phyloP scores from a whole-genome alignment of 92 coral and sea anemone species.

The Epizoanthus scotinus region DNA sequence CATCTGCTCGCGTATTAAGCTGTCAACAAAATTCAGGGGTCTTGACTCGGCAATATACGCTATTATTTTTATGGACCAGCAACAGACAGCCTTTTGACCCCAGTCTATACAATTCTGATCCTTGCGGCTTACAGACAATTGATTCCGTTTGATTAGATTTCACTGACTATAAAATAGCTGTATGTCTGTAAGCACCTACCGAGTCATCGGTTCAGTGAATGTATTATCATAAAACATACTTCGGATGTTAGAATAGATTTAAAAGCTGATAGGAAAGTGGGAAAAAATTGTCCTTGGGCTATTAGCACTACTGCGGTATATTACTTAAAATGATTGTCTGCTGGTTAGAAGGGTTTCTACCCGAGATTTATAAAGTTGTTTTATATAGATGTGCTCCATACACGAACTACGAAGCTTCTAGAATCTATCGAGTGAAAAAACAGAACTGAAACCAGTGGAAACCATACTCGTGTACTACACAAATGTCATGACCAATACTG shows the following conservation, averaged over 20 bases:
- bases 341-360: too few relatives aligned
- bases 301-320: neutral
- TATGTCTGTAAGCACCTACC: conserved; percentile 21
- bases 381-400: too few relatives aligned
- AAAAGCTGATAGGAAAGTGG: neutral
- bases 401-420: too few relatives aligned
- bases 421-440: neutral
- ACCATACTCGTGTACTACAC: neutral
- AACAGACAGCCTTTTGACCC: conserved; percentile 21
- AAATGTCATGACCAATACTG: neutral
- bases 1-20: conserved; percentile 20
- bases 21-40: conserved; percentile 10
- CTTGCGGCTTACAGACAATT: conserved; percentile 5
- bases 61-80: neutral
- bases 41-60: neutral
- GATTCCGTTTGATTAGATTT: conserved; percentile 7
- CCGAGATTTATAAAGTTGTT: too few relatives aligned
- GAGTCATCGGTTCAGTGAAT: conserved; percentile 6
- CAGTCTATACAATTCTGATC: conserved; percentile 5
- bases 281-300: neutral
- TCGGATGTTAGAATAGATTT: neutral
- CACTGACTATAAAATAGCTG: conserved; percentile 5
- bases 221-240: neutral
- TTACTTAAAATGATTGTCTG: neutral
- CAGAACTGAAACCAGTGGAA: neutral